A percentile compares a stretch with the other conserved stretches of the same genome.
These are phyloP conservation scores for Stictocephala bisonia DNA, from an alignment of 2,888 invertebrate species.

Conservation along the genomic window DNA sequence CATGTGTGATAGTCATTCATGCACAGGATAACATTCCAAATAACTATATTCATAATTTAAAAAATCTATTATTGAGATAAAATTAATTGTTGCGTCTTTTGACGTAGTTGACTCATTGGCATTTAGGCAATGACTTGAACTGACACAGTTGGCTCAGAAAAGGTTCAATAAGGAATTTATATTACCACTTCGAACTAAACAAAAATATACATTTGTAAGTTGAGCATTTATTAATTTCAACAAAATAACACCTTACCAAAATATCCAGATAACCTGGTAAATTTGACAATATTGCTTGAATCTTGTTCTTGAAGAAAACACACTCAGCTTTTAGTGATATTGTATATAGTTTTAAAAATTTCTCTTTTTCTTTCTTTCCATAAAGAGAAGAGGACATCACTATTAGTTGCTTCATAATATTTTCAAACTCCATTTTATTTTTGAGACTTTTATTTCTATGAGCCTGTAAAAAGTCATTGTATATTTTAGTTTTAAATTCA, in stretches of 20 bases:
- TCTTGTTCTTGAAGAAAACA: constrained; percentile 4
- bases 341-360: background rate
- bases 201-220: too few relatives aligned
- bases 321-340: background rate
- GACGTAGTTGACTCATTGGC: too few relatives aligned
- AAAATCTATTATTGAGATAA: too few relatives aligned
- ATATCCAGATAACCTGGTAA: background rate
- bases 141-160: too few relatives aligned
- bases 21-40: too few relatives aligned
- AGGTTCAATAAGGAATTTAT: too few relatives aligned
- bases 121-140: too few relatives aligned
- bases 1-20: too few relatives aligned
- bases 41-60: too few relatives aligned
- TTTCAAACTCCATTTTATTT: constrained; percentile 8
- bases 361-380: constrained; percentile 23
- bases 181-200: background rate
- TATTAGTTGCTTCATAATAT: background rate
- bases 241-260: constrained; percentile 9
- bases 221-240: background rate
- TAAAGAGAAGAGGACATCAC: background rate
- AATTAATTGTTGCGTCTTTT: too few relatives aligned
- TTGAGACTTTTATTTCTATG: background rate
- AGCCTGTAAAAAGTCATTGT: constrained; percentile 9
- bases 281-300: background rate
- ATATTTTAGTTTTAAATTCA: too few relatives aligned